Conservation (phyloP, 2,888 invertebrate genomes). For the Leptinotarsa haldemani region DNA sequence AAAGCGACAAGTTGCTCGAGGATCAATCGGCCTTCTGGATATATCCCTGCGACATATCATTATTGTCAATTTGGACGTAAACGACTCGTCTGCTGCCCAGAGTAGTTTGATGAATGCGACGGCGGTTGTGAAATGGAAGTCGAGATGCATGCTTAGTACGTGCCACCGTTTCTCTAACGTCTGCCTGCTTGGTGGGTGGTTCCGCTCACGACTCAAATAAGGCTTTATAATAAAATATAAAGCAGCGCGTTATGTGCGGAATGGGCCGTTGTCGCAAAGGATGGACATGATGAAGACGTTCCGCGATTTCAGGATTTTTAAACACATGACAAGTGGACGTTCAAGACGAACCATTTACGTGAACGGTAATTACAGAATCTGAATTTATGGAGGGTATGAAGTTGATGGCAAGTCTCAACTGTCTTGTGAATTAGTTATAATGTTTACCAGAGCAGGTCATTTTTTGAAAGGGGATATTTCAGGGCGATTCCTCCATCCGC, state of each 20-base stretch:
- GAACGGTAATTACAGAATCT: no score
- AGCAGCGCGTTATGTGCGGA: slow-evolving; percentile 14
- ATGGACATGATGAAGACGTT: slow-evolving; percentile 10
- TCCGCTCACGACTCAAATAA: slow-evolving; percentile 33
- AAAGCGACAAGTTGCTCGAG: slow-evolving; percentile 15
- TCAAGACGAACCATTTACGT: no score
- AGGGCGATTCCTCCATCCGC: no score
- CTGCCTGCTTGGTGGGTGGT: slow-evolving; percentile 37
- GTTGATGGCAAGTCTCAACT: no score
- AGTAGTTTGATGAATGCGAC: slow-evolving; percentile 58
- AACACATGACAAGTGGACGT: neutral
- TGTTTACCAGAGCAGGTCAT: no score
- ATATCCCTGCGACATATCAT: slow-evolving; percentile 57
- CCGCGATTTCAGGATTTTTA: slow-evolving; percentile 5
- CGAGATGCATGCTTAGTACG: slow-evolving; percentile 57
- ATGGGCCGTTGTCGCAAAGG: slow-evolving; percentile 10
- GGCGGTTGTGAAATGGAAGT: slow-evolving; percentile 60
- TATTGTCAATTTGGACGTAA: slow-evolving; percentile 63
- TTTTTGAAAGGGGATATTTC: no score
- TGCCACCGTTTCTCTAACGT: slow-evolving; percentile 48
- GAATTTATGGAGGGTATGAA: no score
- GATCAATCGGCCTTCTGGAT: neutral
- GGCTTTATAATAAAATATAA: slow-evolving; percentile 26
- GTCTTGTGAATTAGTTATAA: no score
- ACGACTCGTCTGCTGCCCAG: slow-evolving; percentile 56